phyloP scores from a whole-genome alignment of 2,797 vertebrate genomes.

The Manis crassicaudata region DNA sequence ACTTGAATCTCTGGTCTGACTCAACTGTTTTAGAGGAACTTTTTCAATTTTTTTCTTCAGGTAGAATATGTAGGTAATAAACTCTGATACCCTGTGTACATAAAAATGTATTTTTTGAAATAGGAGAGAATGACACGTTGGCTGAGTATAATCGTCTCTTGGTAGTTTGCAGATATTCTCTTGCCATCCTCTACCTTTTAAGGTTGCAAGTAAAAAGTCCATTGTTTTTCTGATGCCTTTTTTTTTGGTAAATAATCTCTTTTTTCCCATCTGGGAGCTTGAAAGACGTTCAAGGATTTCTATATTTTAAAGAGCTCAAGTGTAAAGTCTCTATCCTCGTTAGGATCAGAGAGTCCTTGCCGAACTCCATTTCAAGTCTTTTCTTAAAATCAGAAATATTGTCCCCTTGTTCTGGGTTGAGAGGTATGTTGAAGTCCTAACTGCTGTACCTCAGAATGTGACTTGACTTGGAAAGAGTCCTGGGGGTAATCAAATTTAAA shows the following conservation, averaged over 20 bases:
- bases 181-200: not conserved
- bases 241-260: not conserved
- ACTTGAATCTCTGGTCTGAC: not conserved
- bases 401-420: not conserved
- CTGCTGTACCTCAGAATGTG: not conserved
- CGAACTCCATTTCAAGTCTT: not conserved
- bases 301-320: not conserved
- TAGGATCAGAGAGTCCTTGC: not conserved
- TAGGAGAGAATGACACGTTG: not conserved
- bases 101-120: not conserved
- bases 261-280: not conserved
- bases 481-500: not conserved
- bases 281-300: not conserved
- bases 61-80: not conserved
- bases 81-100: not conserved
- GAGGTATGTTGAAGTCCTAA: not conserved
- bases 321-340: not conserved
- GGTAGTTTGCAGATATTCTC: not conserved
- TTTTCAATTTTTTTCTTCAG: not conserved
- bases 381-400: constrained; percentile 19
- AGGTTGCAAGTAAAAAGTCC: not conserved
- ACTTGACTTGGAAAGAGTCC: not conserved
- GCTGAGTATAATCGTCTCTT: not conserved
- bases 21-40: not conserved
- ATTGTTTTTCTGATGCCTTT: not conserved